Evolutionary conservation across 2,797 vertebrate genomes (phyloP).

Genomic region (Molossus molossus): DNA sequence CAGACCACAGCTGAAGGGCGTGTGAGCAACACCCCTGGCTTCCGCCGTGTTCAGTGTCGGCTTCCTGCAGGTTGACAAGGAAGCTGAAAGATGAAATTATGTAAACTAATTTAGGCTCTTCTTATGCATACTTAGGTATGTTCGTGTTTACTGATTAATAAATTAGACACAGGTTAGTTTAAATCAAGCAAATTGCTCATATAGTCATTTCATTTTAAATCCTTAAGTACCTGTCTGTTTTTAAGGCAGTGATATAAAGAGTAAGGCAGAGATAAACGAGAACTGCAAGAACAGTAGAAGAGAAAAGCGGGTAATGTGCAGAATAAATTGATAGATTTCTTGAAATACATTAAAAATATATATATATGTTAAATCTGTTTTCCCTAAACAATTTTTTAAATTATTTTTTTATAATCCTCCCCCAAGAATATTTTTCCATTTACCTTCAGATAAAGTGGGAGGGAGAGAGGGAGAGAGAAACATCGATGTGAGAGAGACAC

Average conservation of each 20-base stretch:
- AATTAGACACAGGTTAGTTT: conserved; percentile 87
- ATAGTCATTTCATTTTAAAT: conserved; percentile 63
- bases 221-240: conserved; percentile 38
- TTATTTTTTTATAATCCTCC: background rate
- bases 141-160: conserved; percentile 85
- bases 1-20: background rate
- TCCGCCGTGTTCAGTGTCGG: background rate
- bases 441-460: no score
- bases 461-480: no score
- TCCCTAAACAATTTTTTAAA: background rate
- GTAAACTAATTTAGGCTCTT: conserved; percentile 80
- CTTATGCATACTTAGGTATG: conserved; percentile 82
- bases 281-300: background rate
- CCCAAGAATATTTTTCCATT: no score
- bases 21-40: conserved; percentile 6
- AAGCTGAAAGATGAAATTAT: conserved; percentile 82
- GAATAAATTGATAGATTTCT: conserved; percentile 3
- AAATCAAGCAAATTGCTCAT: conserved; percentile 86
- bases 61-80: conserved; percentile 44
- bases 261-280: conserved; percentile 18
- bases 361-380: background rate
- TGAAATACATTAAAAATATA: background rate
- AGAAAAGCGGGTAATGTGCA: background rate
- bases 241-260: conserved; percentile 23
- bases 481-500: no score